phyloP scores from a whole-genome alignment of 2,797 vertebrate genomes.

The Chelmon rostratus region DNA sequence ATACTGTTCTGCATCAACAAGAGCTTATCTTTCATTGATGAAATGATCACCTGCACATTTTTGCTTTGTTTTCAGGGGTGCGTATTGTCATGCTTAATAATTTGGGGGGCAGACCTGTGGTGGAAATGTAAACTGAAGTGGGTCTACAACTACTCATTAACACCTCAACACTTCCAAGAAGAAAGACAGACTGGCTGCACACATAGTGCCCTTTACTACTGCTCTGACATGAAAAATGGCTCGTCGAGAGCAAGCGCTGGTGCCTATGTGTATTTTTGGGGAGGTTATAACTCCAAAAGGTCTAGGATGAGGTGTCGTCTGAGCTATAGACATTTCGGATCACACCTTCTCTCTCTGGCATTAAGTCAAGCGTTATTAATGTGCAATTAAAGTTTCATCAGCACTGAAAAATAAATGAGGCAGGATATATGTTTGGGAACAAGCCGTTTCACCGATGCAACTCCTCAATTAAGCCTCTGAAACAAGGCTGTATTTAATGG shows the following conservation, averaged over 20 bases:
- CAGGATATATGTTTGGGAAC: conserved; percentile 71
- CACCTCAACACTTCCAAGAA: conserved; percentile 30
- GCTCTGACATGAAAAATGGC: conserved; percentile 62
- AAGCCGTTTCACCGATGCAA: conserved; percentile 67
- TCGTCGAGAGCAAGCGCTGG: conserved; percentile 19
- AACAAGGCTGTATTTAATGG: conserved; percentile 57
- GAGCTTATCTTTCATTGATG: conserved; percentile 61
- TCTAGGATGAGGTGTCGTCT: conserved; percentile 63
- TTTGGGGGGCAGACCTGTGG: conserved; percentile 29
- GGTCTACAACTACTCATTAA: conserved; percentile 50
- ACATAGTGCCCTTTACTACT: conserved; percentile 44
- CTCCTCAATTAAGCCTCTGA: conserved; percentile 67
- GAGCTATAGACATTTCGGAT: conserved; percentile 70
- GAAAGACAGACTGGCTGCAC: conserved; percentile 17
- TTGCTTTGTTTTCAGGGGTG: conserved; percentile 34
- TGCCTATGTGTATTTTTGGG: conserved; percentile 63
- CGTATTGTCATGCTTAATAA: conserved; percentile 54
- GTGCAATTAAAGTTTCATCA: conserved; percentile 83
- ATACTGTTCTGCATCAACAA: conserved; percentile 29
- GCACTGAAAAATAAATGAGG: conserved; percentile 82
- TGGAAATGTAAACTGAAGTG: conserved; percentile 47
- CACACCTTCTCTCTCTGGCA: conserved; percentile 74
- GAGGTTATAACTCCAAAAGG: conserved; percentile 65
- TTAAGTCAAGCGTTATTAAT: conserved; percentile 81
- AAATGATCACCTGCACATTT: conserved; percentile 50